Base-by-base conservation (phyloP, 2,797 vertebrate genomes). In the Acipenser transmontanus region DNA sequence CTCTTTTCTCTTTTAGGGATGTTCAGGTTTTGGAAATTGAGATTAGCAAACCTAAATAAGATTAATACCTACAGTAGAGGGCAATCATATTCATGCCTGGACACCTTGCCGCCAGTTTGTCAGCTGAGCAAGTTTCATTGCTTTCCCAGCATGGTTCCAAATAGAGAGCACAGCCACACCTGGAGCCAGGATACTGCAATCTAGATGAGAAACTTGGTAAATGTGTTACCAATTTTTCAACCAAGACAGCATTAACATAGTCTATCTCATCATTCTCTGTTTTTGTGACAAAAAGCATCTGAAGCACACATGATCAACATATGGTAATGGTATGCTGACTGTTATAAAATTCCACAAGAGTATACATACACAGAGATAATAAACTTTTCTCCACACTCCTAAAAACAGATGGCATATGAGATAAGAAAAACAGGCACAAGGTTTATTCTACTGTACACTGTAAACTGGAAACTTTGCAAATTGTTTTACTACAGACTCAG, bases 61-160 rank as follows among this genome's bases (percentile, higher is more conserved):
- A 54, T 54, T 2, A 54, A 54, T 54, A 54, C 52, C 71, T 70
- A 69, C 61, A 74, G 72, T 74, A 73, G 68, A 75, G 65, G 71
- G 74, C 71, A 81, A 82, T 79, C 77, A 77, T 20, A 77, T 65
- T 77, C 75, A 76, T 74, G 74, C 74, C 70, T 71, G 71, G 75
- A 81, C 71, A 65, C 54, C 66, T 51, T 54, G 57, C n/a, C 69
- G 57, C 61, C 20, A 65, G 57, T 67, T 49, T 62, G 75, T 71
- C 75, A 74, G 73, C 81, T 51, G 49, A 14, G 17, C 48, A 49
- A 54, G 69, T 76, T 77, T 78, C 77, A 82, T 54, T 1, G 51
- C 8, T 54, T 54, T 54, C 51, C 51, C 51, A 54, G 51, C 12
- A 12, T 54, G 51, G 8, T 54, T 54, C 51, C 51, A 54, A 54